Conservation (phyloP, 1,140 invertebrate genomes). For the Drosophila varians region DNA sequence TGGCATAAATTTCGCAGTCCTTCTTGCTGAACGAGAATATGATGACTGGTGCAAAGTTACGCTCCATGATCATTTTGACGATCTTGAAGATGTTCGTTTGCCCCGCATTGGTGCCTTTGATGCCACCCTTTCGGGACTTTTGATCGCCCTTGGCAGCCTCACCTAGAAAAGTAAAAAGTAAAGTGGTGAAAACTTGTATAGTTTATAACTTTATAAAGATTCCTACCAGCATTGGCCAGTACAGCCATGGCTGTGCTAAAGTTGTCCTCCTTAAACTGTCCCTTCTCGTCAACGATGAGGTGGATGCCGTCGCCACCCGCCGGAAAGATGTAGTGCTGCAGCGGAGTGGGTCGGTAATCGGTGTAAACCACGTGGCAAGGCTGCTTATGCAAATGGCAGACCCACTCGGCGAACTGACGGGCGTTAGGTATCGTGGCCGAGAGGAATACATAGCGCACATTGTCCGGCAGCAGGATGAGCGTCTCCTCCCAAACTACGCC, state of each 20-base stretch:
- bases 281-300: slow-evolving; percentile 97
- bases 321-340: slow-evolving; percentile 98
- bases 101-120: slow-evolving; percentile 86
- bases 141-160: slow-evolving; percentile 91
- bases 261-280: slow-evolving; percentile 98
- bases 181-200: too few species aligned
- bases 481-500: slow-evolving; percentile 99
- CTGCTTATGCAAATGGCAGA: slow-evolving; percentile 97
- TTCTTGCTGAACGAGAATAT: slow-evolving; percentile 99
- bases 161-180: slow-evolving; percentile 36
- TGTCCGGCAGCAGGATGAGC: slow-evolving; percentile 97
- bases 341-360: slow-evolving; percentile 97
- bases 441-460: slow-evolving; percentile 99
- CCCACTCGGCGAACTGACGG: slow-evolving; percentile 99
- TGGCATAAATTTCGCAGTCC: slow-evolving; percentile 98
- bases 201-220: background rate
- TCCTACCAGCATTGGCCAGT: slow-evolving; percentile 87
- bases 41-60: slow-evolving; percentile 98
- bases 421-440: slow-evolving; percentile 99
- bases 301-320: slow-evolving; percentile 97
- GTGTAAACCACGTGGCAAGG: slow-evolving; percentile 99
- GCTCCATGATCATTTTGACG: slow-evolving; percentile 99
- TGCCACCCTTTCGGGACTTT: slow-evolving; percentile 88
- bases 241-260: slow-evolving; percentile 98
- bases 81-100: slow-evolving; percentile 98